These are phyloP conservation scores for Trichoplusia ni DNA, from an alignment of 1,140 invertebrate genomes.

Conservation along the genomic window DNA sequence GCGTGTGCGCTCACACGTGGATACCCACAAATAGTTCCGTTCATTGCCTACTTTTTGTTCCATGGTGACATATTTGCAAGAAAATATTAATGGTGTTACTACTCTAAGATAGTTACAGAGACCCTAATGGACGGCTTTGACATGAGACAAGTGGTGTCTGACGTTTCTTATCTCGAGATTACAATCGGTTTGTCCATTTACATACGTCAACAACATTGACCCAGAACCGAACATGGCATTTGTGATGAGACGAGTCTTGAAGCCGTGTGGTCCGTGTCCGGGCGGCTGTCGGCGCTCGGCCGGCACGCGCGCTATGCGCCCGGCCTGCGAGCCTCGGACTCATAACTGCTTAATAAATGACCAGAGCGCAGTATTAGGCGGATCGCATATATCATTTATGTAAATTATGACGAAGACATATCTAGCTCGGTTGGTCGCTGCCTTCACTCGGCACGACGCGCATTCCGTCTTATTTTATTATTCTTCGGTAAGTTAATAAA, in stretches of 20 bases:
- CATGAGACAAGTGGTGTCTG: slow-evolving; percentile 9
- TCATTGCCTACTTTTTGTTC: slow-evolving; percentile 25
- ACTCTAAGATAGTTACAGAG: neutral
- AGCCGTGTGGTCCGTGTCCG: slow-evolving; percentile 69
- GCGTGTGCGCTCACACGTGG: slow-evolving; percentile 51
- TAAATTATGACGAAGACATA: slow-evolving; percentile 82
- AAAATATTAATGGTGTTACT: slow-evolving; percentile 23
- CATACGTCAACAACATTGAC: slow-evolving; percentile 73
- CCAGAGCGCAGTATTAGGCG: slow-evolving; percentile 74
- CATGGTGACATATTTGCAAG: slow-evolving; percentile 35
- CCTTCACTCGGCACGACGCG: slow-evolving; percentile 67
- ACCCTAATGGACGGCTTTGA: neutral
- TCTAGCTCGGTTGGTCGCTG: slow-evolving; percentile 64
- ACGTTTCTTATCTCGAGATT: slow-evolving; percentile 44
- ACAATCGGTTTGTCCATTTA: slow-evolving; percentile 61
- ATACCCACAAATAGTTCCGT: slow-evolving; percentile 35
- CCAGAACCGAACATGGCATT: slow-evolving; percentile 47
- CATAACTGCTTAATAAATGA: slow-evolving; percentile 75
- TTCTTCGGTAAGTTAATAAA: slow-evolving; percentile 55
- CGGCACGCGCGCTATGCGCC: slow-evolving; percentile 76
- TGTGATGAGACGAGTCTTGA: slow-evolving; percentile 38
- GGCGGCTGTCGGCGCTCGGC: slow-evolving; percentile 62
- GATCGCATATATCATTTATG: slow-evolving; percentile 81
- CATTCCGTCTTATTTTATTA: slow-evolving; percentile 63
- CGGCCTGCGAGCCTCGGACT: slow-evolving; percentile 49